Percentiles rank a stretch among this genome's conserved stretches.
Conservation (phyloP, 37 sponge, comb jelly and placozoan genomes). For the Beroe forskalii region DNA sequence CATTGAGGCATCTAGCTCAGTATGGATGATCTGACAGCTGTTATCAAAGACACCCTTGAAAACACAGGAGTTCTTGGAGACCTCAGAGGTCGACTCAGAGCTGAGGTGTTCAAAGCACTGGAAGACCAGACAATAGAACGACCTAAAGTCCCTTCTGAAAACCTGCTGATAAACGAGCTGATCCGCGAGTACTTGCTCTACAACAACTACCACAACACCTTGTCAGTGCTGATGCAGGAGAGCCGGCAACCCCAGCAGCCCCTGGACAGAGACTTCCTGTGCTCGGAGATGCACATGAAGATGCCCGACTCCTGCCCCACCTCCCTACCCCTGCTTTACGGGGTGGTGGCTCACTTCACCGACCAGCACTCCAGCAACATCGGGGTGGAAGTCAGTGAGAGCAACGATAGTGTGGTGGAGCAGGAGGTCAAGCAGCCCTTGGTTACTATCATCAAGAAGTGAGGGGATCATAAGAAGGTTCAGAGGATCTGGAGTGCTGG, state of each 20-base stretch:
- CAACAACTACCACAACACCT: slow-evolving; percentile 77
- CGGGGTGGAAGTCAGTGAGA: neutral
- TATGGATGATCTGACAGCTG: slow-evolving; percentile 58
- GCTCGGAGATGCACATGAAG: slow-evolving; percentile 68
- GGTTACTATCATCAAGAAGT: slow-evolving; percentile 34
- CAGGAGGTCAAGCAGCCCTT: neutral
- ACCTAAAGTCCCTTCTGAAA: slow-evolving; percentile 75
- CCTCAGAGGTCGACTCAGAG: slow-evolving; percentile 70
- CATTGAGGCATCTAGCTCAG: too few species aligned
- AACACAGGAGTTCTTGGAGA: slow-evolving; percentile 70
- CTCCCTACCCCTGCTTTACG: slow-evolving; percentile 68
- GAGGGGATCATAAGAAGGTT: neutral
- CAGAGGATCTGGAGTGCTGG: too few species aligned
- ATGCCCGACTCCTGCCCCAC: neutral
- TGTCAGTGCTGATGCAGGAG: slow-evolving; percentile 75
- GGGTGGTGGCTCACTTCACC: slow-evolving; percentile 67
- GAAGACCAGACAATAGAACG: slow-evolving; percentile 57
- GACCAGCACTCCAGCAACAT: slow-evolving; percentile 41
- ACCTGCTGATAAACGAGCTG: slow-evolving; percentile 83
- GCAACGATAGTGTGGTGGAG: neutral
- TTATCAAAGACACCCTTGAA: slow-evolving; percentile 76
- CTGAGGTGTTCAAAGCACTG: slow-evolving; percentile 77
- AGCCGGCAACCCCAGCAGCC: slow-evolving; percentile 74
- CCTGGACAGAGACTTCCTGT: slow-evolving; percentile 73
- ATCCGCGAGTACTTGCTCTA: slow-evolving; percentile 85